These are phyloP conservation scores for Desoria tigrina DNA, from an alignment of 2,888 invertebrate genomes.

Conservation along the genomic window DNA sequence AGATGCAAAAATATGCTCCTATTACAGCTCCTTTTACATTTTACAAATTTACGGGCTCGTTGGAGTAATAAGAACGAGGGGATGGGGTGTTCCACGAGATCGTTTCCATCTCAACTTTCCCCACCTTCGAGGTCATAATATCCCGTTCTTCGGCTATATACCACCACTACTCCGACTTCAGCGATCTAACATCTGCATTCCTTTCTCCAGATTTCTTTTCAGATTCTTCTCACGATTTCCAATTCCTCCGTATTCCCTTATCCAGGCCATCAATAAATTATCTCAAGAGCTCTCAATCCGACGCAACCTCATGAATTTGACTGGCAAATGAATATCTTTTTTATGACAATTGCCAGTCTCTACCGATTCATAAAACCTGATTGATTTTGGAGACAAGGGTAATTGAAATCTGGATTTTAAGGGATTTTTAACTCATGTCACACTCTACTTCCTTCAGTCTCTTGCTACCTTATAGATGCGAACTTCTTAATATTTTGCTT, in stretches of 20 bases:
- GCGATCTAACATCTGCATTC: not conserved
- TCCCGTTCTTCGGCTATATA: no score
- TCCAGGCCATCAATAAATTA: constrained; percentile 7
- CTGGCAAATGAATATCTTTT: not conserved
- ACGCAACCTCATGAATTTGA: not conserved
- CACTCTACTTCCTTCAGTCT: no score
- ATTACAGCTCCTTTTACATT: constrained; percentile 8
- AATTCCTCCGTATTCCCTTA: not conserved
- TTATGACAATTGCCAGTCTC: not conserved
- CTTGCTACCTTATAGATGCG: no score
- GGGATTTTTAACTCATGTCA: no score
- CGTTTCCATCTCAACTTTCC: constrained; percentile 12
- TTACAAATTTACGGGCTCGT: not conserved
- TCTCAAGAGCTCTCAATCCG: constrained; percentile 2
- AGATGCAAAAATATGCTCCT: constrained; percentile 23
- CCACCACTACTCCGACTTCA: no score
- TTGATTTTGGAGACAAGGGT: not conserved
- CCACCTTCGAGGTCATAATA: not conserved
- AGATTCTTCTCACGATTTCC: constrained; percentile 4
- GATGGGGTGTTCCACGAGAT: not conserved
- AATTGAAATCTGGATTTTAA: no score
- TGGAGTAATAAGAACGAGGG: not conserved
- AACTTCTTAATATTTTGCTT: no score
- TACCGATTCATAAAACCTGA: not conserved
- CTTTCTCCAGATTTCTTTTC: not conserved